phyloP scores from a whole-genome alignment of 2,888 invertebrate species.

The Phorcus lineatus region DNA sequence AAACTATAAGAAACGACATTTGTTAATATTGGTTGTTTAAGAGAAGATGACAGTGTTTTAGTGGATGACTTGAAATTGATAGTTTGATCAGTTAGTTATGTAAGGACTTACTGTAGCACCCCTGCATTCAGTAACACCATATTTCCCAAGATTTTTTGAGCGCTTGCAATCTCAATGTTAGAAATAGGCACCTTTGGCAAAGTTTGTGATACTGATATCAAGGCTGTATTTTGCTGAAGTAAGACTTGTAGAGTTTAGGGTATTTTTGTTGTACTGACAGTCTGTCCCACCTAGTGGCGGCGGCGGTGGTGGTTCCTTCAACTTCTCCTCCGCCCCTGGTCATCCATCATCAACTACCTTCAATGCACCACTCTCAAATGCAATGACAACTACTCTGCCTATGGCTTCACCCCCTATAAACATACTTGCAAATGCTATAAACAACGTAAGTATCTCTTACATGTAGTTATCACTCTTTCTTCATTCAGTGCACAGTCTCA shows the following conservation, averaged over 20 bases:
- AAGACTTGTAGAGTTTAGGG: constrained; percentile 5
- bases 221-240: no score
- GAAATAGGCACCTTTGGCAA: no score
- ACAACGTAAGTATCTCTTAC: constrained; percentile 51
- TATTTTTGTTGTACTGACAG: constrained; percentile 26
- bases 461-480: neutral
- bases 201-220: no score
- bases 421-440: constrained; percentile 48
- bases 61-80: no score
- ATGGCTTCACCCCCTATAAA: constrained; percentile 53
- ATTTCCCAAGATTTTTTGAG: no score
- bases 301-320: constrained; percentile 49
- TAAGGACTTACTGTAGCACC: no score
- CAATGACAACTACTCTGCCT: constrained; percentile 38
- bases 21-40: no score
- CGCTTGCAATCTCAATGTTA: no score
- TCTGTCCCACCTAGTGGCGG: constrained; percentile 41
- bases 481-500: neutral
- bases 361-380: constrained; percentile 32
- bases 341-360: constrained; percentile 52
- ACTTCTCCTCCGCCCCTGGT: constrained; percentile 39
- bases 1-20: no score
- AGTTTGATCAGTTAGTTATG: no score
- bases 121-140: no score
- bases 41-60: no score